Conservation (phyloP, 2,888 invertebrate species). For the Xylophagus ater region DNA sequence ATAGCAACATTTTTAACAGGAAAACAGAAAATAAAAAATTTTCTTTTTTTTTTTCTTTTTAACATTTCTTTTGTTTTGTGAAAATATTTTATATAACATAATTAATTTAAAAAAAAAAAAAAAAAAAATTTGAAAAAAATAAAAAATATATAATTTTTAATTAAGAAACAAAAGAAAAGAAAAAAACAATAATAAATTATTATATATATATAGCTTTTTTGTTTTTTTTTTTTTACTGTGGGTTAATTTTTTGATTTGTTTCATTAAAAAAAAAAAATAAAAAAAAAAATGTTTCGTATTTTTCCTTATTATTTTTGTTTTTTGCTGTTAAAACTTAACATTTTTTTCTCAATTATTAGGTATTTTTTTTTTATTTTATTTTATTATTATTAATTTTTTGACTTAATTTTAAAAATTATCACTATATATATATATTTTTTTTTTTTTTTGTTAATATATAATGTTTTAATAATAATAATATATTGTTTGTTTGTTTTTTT, state of each 20-base stretch:
- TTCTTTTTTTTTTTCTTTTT: too few species aligned
- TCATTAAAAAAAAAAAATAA: constrained; percentile 17
- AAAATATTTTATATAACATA: too few species aligned
- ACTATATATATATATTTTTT: constrained; percentile 10
- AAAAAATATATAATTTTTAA: too few species aligned
- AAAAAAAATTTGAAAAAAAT: too few species aligned
- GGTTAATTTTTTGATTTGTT: constrained; percentile 17
- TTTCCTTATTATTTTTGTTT: constrained; percentile 9
- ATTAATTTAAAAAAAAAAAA: too few species aligned
- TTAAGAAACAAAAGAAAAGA: not conserved
- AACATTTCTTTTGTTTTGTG: too few species aligned
- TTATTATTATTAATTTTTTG: constrained; percentile 10
- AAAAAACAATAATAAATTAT: constrained; percentile 15
- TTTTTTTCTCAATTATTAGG: constrained; percentile 2
- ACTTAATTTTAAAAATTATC: constrained; percentile 17
- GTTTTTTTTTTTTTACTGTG: constrained; percentile 8
- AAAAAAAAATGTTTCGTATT: constrained; percentile 12
- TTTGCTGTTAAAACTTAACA: not conserved
- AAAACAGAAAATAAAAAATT: too few species aligned
- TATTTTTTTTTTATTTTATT: constrained; percentile 5
- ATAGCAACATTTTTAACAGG: too few species aligned
- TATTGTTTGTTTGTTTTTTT: constrained; percentile 11
- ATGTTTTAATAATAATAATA: constrained; percentile 8
- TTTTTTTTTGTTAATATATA: constrained; percentile 9
- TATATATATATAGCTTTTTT: constrained; percentile 7